Evolutionary conservation across 2,113 vertebrate genomes (phyloP).

Genomic region (Psammodynastes pulverulentus): DNA sequence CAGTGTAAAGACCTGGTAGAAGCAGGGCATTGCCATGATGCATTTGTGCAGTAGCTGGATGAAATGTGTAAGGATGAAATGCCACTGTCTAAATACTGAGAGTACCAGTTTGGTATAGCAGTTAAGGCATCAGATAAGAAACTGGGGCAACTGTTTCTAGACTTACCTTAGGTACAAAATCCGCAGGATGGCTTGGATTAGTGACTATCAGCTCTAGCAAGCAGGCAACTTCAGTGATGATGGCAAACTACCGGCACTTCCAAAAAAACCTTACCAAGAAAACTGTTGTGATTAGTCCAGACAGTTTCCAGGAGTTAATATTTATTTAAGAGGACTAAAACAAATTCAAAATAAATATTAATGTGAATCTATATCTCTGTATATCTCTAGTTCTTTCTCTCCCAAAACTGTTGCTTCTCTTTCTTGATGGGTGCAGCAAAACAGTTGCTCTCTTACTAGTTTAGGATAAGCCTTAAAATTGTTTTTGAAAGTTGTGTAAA

Average conservation of each 20-base stretch:
- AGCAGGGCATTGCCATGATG: background rate
- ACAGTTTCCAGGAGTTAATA: background rate
- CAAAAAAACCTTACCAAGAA: background rate
- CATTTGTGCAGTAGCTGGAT: background rate
- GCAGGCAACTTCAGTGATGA: background rate
- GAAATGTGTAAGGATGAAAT: background rate
- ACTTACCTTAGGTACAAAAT: background rate
- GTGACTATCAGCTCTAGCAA: background rate
- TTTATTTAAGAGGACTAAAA: background rate
- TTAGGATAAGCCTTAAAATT: background rate
- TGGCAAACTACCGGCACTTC: background rate
- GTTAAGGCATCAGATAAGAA: background rate
- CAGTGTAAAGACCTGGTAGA: background rate
- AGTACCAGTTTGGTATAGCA: background rate
- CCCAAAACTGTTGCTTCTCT: background rate
- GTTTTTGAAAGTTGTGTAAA: background rate
- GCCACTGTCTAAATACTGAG: background rate
- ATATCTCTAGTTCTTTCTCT: too few species aligned
- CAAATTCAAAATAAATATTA: background rate
- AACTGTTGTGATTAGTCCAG: background rate
- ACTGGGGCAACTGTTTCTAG: background rate
- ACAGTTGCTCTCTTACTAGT: background rate
- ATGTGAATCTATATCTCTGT: background rate
- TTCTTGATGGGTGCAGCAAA: background rate
- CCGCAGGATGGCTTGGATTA: background rate